Evolutionary conservation across 2,113 vertebrate genomes (phyloP).

Genomic region (Cyanistes caeruleus): DNA sequence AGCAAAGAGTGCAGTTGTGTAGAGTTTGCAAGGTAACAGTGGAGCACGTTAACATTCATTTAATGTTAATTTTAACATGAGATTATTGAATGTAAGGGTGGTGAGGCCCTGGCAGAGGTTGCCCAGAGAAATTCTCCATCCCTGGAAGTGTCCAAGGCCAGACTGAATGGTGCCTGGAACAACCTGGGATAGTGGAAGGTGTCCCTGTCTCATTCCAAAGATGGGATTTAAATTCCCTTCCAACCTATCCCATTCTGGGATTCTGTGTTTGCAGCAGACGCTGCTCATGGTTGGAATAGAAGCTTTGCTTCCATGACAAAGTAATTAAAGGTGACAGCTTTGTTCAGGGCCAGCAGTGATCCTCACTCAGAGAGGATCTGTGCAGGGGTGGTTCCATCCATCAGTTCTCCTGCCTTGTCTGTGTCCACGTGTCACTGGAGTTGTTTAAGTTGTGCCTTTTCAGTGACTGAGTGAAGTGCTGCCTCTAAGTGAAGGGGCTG

Average conservation of each 20-base stretch:
- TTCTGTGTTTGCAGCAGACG: neutral
- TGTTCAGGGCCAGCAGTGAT: neutral
- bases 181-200: neutral
- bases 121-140: neutral
- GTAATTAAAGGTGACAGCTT: neutral
- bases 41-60: neutral
- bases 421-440: neutral
- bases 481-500: neutral
- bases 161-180: neutral
- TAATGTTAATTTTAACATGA: neutral
- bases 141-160: neutral
- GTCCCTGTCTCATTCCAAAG: neutral
- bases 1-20: neutral
- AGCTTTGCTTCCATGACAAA: neutral
- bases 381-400: neutral
- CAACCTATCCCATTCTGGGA: neutral
- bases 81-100: neutral
- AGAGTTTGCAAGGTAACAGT: neutral
- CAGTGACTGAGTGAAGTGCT: neutral
- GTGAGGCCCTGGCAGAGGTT: neutral
- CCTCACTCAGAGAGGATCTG: neutral
- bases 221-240: neutral
- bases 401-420: neutral
- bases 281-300: neutral
- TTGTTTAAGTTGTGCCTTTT: neutral